phyloP scores from a whole-genome alignment of 2,113 vertebrate genomes.

The Takifugu flavidus region DNA sequence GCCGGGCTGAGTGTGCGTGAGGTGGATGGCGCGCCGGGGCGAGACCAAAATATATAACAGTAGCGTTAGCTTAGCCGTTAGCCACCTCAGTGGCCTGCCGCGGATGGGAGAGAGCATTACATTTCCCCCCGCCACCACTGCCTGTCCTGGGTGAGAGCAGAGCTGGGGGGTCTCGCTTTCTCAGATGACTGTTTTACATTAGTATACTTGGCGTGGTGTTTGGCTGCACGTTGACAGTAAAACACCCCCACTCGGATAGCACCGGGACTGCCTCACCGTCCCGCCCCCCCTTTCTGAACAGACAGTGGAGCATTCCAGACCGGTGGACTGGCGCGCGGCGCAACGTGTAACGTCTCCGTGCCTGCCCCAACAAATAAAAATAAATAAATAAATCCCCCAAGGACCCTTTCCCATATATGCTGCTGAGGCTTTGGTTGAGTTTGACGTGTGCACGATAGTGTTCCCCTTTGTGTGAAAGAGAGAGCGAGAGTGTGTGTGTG shows the following conservation, averaged over 20 bases:
- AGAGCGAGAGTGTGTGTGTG: no score
- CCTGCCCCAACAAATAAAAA: not conserved
- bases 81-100: conserved; percentile 60
- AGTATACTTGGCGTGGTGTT: conserved; percentile 3
- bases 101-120: conserved; percentile 44
- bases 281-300: conserved; percentile 48
- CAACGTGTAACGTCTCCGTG: not conserved
- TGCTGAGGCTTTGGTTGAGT: no score
- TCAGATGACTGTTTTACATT: not conserved
- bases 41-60: conserved; percentile 66
- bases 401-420: no score
- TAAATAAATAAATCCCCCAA: no score
- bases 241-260: conserved; percentile 21
- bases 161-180: not conserved
- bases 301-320: conserved; percentile 47
- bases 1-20: conserved; percentile 37
- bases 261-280: conserved; percentile 38
- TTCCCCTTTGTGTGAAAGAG: not conserved
- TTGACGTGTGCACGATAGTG: not conserved
- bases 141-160: conserved; percentile 7
- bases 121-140: conserved; percentile 25
- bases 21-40: conserved; percentile 61
- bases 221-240: conserved; percentile 29
- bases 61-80: conserved; percentile 69
- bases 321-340: conserved; percentile 47